Conservation (phyloP, 2,113 vertebrate genomes). For the Opisthocomus hoazin region DNA sequence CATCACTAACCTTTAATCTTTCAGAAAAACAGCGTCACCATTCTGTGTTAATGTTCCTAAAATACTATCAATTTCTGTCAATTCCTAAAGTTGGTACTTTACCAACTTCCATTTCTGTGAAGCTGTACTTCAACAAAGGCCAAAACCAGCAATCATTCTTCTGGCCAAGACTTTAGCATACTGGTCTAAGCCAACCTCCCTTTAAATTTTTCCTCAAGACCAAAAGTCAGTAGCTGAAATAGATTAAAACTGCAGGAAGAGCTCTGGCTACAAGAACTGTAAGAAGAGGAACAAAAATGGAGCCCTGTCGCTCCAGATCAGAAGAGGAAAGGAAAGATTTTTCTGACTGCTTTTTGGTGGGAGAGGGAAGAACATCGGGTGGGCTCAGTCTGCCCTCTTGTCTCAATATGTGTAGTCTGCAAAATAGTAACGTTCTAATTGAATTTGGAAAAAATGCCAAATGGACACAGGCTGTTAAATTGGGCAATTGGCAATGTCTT, state of each 20-base stretch:
- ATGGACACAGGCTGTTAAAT: background rate
- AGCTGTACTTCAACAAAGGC: background rate
- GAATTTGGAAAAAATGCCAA: constrained; percentile 21
- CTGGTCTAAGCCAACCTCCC: background rate
- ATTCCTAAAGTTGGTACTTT: background rate
- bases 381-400: background rate
- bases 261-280: background rate
- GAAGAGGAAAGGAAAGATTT: background rate
- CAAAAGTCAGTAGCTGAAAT: background rate
- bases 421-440: background rate
- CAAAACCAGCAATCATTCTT: background rate
- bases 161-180: background rate
- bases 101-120: background rate
- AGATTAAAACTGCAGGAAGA: background rate
- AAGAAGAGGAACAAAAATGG: background rate
- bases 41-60: background rate
- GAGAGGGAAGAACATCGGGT: background rate
- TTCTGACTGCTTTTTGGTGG: background rate
- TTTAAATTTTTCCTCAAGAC: background rate
- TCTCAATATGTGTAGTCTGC: background rate
- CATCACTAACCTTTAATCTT: background rate
- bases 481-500: background rate
- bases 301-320: background rate
- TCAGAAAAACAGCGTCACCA: background rate
- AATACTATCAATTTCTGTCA: background rate